Percentiles rank a stretch among this genome's conserved stretches.
phyloP scores from a whole-genome alignment of 2,797 vertebrate genomes.

The Steatocranus sp. region DNA sequence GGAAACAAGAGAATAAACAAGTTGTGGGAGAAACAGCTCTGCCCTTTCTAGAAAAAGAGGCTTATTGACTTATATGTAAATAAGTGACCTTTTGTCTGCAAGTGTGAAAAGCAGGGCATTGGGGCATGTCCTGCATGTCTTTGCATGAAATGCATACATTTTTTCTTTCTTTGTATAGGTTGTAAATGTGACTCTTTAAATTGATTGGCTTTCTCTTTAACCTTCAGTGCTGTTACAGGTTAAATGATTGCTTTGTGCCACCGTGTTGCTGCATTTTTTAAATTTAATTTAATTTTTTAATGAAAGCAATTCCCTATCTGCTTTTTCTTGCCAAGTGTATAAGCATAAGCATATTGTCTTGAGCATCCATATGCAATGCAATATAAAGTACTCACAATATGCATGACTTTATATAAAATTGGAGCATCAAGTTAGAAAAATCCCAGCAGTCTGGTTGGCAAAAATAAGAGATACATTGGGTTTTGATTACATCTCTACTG shows the following conservation, averaged over 20 bases:
- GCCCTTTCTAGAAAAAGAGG: conserved; percentile 61
- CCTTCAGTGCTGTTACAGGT: background rate
- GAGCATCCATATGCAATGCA: background rate
- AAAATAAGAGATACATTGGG: background rate
- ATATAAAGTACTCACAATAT: background rate
- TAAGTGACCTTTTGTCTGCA: conserved; percentile 68
- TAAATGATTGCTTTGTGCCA: background rate
- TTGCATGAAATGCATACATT: background rate
- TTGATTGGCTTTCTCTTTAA: conserved; percentile 32
- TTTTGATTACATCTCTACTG: background rate
- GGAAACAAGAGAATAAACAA: conserved; percentile 60
- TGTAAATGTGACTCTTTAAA: conserved; percentile 12
- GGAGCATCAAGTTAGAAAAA: background rate
- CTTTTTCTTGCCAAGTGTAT: background rate
- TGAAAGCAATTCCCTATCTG: background rate
- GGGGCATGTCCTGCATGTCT: conserved; percentile 13
- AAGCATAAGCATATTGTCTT: background rate
- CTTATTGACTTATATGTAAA: conserved; percentile 78
- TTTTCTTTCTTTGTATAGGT: background rate
- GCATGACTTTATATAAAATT: background rate
- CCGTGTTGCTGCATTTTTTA: background rate
- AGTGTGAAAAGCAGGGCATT: conserved; percentile 26
- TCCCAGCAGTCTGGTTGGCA: background rate
- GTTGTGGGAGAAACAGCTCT: conserved; percentile 51
- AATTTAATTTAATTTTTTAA: background rate